Evolutionary conservation across 2,113 vertebrate genomes (phyloP).

Genomic region (Zosterops borbonicus): DNA sequence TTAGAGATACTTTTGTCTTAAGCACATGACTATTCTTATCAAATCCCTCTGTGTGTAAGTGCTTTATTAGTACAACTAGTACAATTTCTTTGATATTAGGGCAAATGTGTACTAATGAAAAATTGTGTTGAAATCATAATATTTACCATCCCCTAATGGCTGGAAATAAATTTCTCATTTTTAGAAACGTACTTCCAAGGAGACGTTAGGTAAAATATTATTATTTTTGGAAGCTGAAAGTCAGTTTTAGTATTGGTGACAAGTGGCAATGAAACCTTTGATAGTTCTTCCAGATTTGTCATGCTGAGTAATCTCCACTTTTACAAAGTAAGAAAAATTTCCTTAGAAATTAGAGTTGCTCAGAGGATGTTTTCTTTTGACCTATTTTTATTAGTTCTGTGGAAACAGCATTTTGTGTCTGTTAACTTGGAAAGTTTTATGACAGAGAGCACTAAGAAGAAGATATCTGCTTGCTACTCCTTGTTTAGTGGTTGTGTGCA

Average conservation of each 20-base stretch:
- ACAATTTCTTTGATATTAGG: background rate
- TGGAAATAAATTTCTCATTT: background rate
- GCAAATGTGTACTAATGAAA: background rate
- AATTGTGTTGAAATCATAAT: background rate
- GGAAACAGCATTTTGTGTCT: background rate
- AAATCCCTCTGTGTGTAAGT: background rate
- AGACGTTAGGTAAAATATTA: background rate
- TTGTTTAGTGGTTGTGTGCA: background rate
- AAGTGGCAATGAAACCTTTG: background rate
- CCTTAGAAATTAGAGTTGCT: background rate
- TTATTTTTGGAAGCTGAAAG: background rate
- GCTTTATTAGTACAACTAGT: background rate
- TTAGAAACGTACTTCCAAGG: background rate
- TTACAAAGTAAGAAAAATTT: background rate
- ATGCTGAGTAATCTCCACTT: background rate
- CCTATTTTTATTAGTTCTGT: background rate
- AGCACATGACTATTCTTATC: background rate
- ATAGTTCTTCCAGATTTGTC: conserved; percentile 6
- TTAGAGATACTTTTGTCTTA: background rate
- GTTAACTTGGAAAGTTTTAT: background rate
- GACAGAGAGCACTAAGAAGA: background rate
- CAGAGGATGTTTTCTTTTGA: background rate
- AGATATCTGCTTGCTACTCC: background rate
- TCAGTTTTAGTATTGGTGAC: background rate
- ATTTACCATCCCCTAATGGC: background rate